Evolutionary conservation across 2,113 vertebrate species (phyloP), one percentile per base, ranked within the genome.

Genomic region (Irena cyanogastra): DNA sequence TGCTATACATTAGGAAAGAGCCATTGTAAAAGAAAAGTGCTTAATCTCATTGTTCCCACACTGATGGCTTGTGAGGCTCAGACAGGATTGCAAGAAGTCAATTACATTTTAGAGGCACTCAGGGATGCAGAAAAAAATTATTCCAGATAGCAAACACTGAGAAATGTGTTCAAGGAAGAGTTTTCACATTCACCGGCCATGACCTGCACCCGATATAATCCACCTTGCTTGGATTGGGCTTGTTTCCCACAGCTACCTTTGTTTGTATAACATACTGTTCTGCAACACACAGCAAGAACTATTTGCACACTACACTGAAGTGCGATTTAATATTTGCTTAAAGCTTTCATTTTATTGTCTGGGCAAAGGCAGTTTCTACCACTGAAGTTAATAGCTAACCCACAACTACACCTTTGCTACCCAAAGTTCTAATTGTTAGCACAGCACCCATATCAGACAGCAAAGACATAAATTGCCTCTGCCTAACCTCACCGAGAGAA

Each of bases 341-440:
- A 97, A 97, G 93, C 72, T 94, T 95, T 90, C 53, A 5, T 93
- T 97, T 96, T 91, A 96, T 95, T 96, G 94, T 94, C 89, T 78
- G 80, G 83, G 95, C 90, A 89, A 95, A 91, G 93, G 86, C 89
- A 84, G 94, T 92, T 96, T 92, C 95, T 86, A 71, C 41, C 83
- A 63, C 87, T 41, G 56, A 79, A 95, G 95, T 97, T 96, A 96
- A 95, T 95, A 87, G 86, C 72, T 95, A 97, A 96, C 68, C 69
- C 83, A 87, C 72, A 90, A 74, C 94, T 91, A 90, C 52, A 86
- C 84, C 93, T 92, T 22, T 93, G 86, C 80, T 83, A 68, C 80
- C 57, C 31, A 16, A 87, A 87, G 41, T 78, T 61, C 60, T 68
- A 21, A 69, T 68, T 28, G 2, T 57, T 27, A 65, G 49, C 3